phyloP scores from a whole-genome alignment of 2,888 invertebrate genomes.

The Heliconius cydno region DNA sequence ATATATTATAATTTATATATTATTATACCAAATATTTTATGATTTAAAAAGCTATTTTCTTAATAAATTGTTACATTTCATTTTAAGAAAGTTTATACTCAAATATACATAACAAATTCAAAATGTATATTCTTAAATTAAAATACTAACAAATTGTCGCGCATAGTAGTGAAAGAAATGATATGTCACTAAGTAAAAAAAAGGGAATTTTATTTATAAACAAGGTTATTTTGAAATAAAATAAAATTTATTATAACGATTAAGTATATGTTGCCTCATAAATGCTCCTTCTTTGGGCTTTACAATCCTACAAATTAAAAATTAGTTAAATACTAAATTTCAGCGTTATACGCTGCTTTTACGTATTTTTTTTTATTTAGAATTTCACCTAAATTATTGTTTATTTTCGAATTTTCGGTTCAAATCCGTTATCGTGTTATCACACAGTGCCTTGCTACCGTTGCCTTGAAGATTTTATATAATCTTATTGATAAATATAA shows the following conservation, averaged over 20 bases:
- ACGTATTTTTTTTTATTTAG: not conserved
- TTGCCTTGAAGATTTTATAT: constrained; percentile 51
- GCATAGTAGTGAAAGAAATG: too few species aligned
- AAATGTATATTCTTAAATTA: not conserved
- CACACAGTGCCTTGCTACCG: constrained; percentile 43
- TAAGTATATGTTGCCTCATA: not conserved
- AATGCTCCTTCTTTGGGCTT: not conserved
- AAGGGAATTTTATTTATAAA: too few species aligned
- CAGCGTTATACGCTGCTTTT: not conserved
- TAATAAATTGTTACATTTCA: not conserved
- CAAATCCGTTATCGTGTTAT: constrained; percentile 42
- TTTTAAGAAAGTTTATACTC: not conserved
- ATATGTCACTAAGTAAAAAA: not conserved
- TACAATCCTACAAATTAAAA: not conserved
- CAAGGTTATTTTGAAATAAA: not conserved
- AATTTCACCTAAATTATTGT: not conserved
- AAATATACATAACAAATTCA: not conserved
- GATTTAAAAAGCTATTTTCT: not conserved
- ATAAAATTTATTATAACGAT: not conserved
- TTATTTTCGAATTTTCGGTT: constrained; percentile 21
- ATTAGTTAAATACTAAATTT: not conserved
- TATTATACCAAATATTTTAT: too few species aligned
- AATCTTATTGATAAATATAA: constrained; percentile 49
- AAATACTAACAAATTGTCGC: not conserved
- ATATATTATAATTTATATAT: not conserved